Percentiles rank a stretch among this genome's conserved stretches.
phyloP scores from a whole-genome alignment of 1,140 invertebrate genomes.

The Drosophila lini region DNA sequence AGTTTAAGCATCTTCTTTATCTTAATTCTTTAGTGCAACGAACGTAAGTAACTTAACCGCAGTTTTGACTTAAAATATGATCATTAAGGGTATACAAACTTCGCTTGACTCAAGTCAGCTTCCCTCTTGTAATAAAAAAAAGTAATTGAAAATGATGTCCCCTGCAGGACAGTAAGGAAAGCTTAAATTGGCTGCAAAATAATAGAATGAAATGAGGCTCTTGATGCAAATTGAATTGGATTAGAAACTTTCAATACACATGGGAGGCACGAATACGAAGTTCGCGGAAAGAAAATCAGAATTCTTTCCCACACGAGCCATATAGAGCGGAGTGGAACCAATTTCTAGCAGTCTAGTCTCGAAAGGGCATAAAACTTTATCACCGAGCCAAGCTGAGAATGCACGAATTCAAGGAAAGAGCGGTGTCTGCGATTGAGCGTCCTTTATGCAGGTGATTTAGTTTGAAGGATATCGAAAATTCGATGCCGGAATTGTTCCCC shows the following conservation, averaged over 20 bases:
- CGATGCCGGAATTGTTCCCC: background rate
- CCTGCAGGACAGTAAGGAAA: slow-evolving; percentile 53
- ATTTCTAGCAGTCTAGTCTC: slow-evolving; percentile 42
- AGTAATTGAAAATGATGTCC: slow-evolving; percentile 78
- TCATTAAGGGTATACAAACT: background rate
- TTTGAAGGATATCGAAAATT: slow-evolving; percentile 27
- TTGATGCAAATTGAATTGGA: slow-evolving; percentile 84
- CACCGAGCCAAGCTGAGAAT: slow-evolving; percentile 12
- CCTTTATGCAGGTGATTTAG: slow-evolving; percentile 36
- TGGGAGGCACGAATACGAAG: background rate
- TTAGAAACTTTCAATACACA: slow-evolving; percentile 68
- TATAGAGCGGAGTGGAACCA: slow-evolving; percentile 13
- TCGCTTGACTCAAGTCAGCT: background rate
- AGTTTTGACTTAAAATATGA: background rate
- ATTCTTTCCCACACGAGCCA: slow-evolving; percentile 35
- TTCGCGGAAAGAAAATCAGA: background rate
- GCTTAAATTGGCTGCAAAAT: slow-evolving; percentile 72
- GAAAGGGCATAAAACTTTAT: slow-evolving; percentile 70
- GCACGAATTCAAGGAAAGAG: background rate
- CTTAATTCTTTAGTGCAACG: background rate
- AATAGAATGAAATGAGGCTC: slow-evolving; percentile 83
- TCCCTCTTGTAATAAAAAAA: slow-evolving; percentile 4
- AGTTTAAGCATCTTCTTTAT: no score
- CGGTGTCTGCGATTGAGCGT: background rate
- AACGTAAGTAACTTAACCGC: background rate